Conservation (phyloP, 2,113 vertebrate species). For the Caranx melampygus region DNA sequence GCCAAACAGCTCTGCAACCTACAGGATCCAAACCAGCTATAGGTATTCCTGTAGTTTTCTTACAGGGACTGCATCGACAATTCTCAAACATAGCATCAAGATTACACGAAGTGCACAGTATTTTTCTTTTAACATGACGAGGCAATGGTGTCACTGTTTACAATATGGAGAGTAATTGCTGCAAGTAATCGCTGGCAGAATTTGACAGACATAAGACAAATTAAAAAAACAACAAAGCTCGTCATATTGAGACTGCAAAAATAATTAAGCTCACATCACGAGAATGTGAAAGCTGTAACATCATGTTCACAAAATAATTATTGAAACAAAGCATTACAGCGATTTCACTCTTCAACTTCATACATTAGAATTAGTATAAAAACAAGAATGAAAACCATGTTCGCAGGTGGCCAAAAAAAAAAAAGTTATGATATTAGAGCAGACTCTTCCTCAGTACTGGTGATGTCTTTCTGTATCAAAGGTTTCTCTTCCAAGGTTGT, state of each 20-base stretch:
- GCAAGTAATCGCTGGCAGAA: background rate
- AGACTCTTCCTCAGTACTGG: background rate
- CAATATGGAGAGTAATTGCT: background rate
- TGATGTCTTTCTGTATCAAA: conserved; percentile 27
- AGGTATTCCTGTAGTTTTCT: background rate
- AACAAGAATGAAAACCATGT: background rate
- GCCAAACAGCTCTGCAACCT: background rate
- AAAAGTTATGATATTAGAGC: conserved; percentile 8
- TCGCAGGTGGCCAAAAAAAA: too few relatives aligned
- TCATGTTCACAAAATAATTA: background rate
- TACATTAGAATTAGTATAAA: background rate
- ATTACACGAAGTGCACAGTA: background rate
- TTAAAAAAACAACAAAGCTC: background rate
- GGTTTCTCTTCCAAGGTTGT: conserved; percentile 8
- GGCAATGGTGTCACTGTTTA: background rate
- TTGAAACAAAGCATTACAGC: background rate
- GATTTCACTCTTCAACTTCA: background rate
- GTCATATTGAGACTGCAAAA: background rate
- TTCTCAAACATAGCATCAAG: background rate
- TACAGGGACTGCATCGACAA: background rate
- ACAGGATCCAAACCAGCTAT: background rate
- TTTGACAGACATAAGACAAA: background rate
- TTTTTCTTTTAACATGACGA: background rate
- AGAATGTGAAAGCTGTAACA: background rate
- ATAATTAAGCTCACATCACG: background rate